These are phyloP conservation scores for Lutraria rhynchaena DNA, from an alignment of 1,140 invertebrate genomes.

Conservation along the genomic window DNA sequence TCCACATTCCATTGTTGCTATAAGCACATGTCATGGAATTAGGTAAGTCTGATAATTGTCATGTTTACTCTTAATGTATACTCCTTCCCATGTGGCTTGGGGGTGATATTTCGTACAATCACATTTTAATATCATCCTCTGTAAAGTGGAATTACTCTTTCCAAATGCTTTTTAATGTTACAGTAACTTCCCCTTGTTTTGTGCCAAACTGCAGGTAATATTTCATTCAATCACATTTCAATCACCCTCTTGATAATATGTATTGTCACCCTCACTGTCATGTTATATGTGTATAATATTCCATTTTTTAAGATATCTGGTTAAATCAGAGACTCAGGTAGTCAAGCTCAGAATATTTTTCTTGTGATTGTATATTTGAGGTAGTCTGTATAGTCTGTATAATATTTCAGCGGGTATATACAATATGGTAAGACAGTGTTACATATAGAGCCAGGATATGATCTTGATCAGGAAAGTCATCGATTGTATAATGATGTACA, in stretches of 20 bases:
- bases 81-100: no score
- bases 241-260: neutral
- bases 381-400: neutral
- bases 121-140: no score
- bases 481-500: slow-evolving; percentile 73
- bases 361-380: neutral
- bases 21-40: slow-evolving; percentile 92
- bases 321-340: neutral
- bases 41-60: no score
- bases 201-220: no score
- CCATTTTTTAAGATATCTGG: neutral
- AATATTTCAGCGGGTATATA: slow-evolving; percentile 87
- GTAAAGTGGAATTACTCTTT: no score
- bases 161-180: no score
- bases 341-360: neutral
- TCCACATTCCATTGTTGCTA: slow-evolving; percentile 90
- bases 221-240: neutral
- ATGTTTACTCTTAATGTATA: no score
- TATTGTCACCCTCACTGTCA: neutral
- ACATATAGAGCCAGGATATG: slow-evolving; percentile 86
- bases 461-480: slow-evolving; percentile 62
- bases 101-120: no score
- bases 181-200: no score
- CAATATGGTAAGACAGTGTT: slow-evolving; percentile 90
- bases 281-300: neutral